phyloP scores from a whole-genome alignment of 2,888 invertebrate genomes.

The Conomelus anceps region DNA sequence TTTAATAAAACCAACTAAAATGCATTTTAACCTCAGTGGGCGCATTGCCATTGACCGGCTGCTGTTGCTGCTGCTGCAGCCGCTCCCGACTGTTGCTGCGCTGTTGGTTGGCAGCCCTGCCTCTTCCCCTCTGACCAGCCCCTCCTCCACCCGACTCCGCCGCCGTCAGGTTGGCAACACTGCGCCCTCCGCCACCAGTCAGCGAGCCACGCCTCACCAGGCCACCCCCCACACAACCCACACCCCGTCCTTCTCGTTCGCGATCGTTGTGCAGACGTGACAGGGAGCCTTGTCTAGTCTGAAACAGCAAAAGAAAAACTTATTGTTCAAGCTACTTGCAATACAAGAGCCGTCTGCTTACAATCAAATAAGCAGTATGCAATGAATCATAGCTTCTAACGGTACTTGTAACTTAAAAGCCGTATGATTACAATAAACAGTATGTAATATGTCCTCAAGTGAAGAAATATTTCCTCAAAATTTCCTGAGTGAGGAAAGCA shows the following conservation, averaged over 20 bases:
- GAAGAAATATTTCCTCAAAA: too few species aligned
- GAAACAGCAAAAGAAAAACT: conserved; percentile 9
- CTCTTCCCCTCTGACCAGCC: background rate
- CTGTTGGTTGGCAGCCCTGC: conserved; percentile 14
- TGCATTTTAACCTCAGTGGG: background rate
- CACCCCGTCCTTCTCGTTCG: conserved; percentile 21
- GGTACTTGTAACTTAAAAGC: too few species aligned
- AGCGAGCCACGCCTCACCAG: conserved; percentile 26
- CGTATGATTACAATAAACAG: too few species aligned
- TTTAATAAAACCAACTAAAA: too few species aligned
- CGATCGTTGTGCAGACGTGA: conserved; percentile 16
- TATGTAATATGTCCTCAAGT: too few species aligned
- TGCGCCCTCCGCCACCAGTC: conserved; percentile 11
- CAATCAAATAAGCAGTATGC: too few species aligned
- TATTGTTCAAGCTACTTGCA: background rate
- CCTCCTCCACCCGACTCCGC: conserved; percentile 3
- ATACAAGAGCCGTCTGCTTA: too few species aligned
- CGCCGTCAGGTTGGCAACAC: conserved; percentile 18
- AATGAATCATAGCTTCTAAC: too few species aligned
- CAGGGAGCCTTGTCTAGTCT: conserved; percentile 11
- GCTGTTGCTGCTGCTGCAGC: conserved; percentile 46
- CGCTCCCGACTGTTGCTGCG: conserved; percentile 1
- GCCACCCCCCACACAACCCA: conserved; percentile 24
- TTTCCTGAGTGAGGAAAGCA: too few species aligned
- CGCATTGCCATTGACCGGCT: conserved; percentile 65